Conservation (phyloP, 1,140 invertebrate species). For the Tetranychus urticae region DNA sequence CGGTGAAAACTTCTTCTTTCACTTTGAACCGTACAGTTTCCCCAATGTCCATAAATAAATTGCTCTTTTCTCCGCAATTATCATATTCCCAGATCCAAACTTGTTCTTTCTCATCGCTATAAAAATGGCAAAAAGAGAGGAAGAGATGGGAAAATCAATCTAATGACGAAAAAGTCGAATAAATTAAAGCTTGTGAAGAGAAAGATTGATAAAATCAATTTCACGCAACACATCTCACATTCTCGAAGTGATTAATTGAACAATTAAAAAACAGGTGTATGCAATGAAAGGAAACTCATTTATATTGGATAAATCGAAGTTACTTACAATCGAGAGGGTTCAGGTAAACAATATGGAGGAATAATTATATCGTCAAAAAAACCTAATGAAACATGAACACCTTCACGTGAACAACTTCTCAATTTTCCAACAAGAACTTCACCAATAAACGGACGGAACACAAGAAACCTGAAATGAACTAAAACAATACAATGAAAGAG, state of each 20-base stretch:
- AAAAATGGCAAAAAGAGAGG: background rate
- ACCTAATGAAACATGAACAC: conserved; percentile 71
- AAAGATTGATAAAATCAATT: conserved; percentile 10
- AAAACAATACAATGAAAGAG: conserved; percentile 1
- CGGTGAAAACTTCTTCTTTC: conserved; percentile 60
- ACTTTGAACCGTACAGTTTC: conserved; percentile 73
- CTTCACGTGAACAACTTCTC: conserved; percentile 61
- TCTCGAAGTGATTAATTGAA: too few relatives aligned
- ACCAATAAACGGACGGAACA: conserved; percentile 75
- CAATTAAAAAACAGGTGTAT: too few relatives aligned
- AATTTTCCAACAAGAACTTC: conserved; percentile 80
- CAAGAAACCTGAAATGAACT: conserved; percentile 68
- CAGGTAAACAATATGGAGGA: conserved; percentile 56
- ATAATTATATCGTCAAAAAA: conserved; percentile 92
- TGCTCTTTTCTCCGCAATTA: conserved; percentile 53
- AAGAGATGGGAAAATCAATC: background rate
- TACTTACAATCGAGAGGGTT: conserved; percentile 50
- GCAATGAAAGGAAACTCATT: background rate
- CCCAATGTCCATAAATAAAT: conserved; percentile 67
- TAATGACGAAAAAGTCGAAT: background rate
- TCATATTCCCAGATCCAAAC: conserved; percentile 88
- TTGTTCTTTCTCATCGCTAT: conserved; percentile 62
- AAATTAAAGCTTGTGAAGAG: background rate
- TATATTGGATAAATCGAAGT: too few relatives aligned
- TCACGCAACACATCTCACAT: conserved; percentile 15